Evolutionary conservation across 2,888 invertebrate genomes (phyloP).

Genomic region (Schrankia costaestrigalis): DNA sequence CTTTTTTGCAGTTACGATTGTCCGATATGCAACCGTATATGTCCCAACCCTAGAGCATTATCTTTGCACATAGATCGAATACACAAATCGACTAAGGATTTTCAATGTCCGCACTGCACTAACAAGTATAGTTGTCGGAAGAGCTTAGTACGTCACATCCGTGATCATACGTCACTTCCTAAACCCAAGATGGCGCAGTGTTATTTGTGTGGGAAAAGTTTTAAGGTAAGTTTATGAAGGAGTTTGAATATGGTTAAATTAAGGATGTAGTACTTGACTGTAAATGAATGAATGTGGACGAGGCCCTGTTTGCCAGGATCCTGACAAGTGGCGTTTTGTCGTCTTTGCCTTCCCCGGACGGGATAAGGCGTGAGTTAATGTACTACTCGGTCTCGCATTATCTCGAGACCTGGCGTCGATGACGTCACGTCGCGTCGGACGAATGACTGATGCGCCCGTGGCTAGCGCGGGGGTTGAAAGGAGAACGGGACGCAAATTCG

Average conservation of each 20-base stretch:
- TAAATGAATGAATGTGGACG: no score
- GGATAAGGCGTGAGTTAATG: no score
- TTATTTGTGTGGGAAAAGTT: slow-evolving; percentile 56
- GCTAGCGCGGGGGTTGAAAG: no score
- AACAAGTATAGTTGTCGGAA: slow-evolving; percentile 41
- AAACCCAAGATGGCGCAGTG: slow-evolving; percentile 29
- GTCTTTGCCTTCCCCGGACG: no score
- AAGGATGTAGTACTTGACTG: not conserved
- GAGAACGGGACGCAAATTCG: no score
- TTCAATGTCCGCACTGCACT: slow-evolving; percentile 39
- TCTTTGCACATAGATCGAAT: slow-evolving; percentile 41
- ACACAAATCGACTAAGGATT: slow-evolving; percentile 36
- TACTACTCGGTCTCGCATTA: no score
- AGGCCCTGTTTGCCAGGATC: no score
- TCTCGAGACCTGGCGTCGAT: no score
- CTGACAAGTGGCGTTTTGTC: no score
- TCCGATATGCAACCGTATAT: slow-evolving; percentile 43
- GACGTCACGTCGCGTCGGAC: no score
- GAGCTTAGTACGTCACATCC: slow-evolving; percentile 40
- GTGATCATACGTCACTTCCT: slow-evolving; percentile 22
- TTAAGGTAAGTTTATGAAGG: slow-evolving; percentile 46
- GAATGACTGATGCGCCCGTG: no score
- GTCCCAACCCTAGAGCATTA: slow-evolving; percentile 42
- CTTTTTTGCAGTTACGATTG: slow-evolving; percentile 50
- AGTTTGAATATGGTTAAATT: not conserved